phyloP scores from a whole-genome alignment of 2,888 invertebrate genomes.

The Hemaris fuciformis region DNA sequence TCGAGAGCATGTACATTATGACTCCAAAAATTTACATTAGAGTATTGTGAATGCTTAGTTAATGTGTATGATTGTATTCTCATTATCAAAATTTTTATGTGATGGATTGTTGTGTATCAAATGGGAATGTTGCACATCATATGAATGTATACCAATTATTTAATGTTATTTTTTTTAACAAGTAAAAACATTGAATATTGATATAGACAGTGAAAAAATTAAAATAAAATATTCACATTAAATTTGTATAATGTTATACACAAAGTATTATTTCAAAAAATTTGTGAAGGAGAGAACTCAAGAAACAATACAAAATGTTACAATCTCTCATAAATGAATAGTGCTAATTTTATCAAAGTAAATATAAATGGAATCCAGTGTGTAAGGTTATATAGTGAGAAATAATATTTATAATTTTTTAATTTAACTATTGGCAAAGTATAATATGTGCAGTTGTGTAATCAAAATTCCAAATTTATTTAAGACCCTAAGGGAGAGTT shows the following conservation, averaged over 20 bases:
- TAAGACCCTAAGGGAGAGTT: conserved; percentile 20
- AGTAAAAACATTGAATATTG: conserved; percentile 15
- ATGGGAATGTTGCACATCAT: conserved; percentile 29
- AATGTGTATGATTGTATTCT: conserved; percentile 65
- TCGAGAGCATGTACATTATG: conserved; percentile 59
- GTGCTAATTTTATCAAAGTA: conserved; percentile 24
- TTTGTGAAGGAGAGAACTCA: conserved; percentile 9
- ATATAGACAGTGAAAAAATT: conserved; percentile 9
- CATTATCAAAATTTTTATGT: conserved; percentile 57
- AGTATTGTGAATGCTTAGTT: conserved; percentile 63
- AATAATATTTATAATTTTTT: conserved; percentile 42
- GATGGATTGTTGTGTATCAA: conserved; percentile 48
- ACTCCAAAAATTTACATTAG: conserved; percentile 73
- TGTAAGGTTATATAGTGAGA: conserved; percentile 42
- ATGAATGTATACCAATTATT: conserved; percentile 65
- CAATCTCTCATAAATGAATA: conserved; percentile 15
- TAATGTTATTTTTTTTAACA: conserved; percentile 43
- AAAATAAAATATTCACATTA: conserved; percentile 2
- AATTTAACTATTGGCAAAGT: conserved; percentile 35
- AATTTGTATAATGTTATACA: conserved; percentile 12
- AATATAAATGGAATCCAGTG: conserved; percentile 36
- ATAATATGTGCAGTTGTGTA: conserved; percentile 35
- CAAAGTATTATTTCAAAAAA: conserved; percentile 3
- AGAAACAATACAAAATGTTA: background rate
- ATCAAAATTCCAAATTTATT: conserved; percentile 31